These are phyloP conservation scores for Trogon melanurus DNA, from an alignment of 2,113 vertebrate species.

Conservation along the genomic window DNA sequence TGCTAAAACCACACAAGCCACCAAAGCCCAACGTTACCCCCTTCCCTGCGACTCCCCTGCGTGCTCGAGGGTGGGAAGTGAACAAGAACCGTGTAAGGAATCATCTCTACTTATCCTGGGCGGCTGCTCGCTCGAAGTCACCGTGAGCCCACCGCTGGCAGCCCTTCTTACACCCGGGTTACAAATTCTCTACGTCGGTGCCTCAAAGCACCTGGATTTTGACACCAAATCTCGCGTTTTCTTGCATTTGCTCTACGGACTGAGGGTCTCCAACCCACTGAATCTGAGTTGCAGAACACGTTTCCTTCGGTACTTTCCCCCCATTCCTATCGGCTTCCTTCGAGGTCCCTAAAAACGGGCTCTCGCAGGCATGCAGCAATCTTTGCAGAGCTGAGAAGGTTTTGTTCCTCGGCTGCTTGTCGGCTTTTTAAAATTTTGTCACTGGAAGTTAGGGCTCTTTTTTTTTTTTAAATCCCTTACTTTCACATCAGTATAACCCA, in stretches of 20 bases:
- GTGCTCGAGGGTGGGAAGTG: background rate
- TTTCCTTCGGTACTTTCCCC: background rate
- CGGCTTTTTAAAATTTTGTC: background rate
- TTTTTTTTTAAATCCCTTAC: background rate
- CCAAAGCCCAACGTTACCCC: background rate
- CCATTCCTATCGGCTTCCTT: background rate
- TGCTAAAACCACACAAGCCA: background rate
- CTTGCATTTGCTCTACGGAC: background rate
- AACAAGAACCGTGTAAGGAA: background rate
- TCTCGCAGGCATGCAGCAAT: rapidly evolving
- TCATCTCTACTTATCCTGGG: background rate
- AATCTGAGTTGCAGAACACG: background rate
- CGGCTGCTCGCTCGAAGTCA: background rate
- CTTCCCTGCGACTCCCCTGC: background rate
- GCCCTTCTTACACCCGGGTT: background rate
- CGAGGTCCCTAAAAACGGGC: background rate
- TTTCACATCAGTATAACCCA: background rate
- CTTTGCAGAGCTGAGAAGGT: background rate
- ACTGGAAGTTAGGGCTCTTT: background rate
- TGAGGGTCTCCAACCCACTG: rapidly evolving
- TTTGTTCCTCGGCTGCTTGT: background rate
- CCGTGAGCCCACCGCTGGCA: background rate
- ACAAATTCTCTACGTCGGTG: background rate
- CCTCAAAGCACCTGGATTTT: background rate
- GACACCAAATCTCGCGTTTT: background rate